A percentile compares a stretch with the other conserved stretches of the same genome.
Conservation (phyloP, 2,888 invertebrate species). For the Boloria selene region DNA sequence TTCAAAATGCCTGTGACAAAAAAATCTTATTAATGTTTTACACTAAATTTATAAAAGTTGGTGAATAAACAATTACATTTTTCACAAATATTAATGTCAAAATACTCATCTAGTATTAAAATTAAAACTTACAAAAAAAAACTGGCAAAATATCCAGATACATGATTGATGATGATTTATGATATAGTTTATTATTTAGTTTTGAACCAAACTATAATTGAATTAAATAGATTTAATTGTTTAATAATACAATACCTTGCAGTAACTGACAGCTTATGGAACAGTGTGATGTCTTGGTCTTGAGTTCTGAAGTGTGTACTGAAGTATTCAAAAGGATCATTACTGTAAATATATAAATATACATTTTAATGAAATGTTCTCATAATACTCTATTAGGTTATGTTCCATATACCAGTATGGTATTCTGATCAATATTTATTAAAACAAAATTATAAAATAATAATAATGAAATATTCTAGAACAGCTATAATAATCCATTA, state of each 20-base stretch:
- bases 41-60: background rate
- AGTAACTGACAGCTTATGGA: slow-evolving; percentile 93
- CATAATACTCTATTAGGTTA: too few relatives aligned
- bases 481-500: background rate
- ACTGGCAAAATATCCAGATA: too few relatives aligned
- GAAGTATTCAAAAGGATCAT: slow-evolving; percentile 92
- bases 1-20: slow-evolving; percentile 89
- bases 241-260: slow-evolving; percentile 82
- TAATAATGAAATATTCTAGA: background rate
- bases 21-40: background rate
- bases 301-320: slow-evolving; percentile 90
- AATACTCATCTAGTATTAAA: too few relatives aligned
- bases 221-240: background rate
- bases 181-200: too few relatives aligned
- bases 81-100: too few relatives aligned
- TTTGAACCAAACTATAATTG: background rate
- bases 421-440: too few relatives aligned
- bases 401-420: too few relatives aligned
- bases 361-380: too few relatives aligned
- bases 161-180: too few relatives aligned
- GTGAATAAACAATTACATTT: too few relatives aligned
- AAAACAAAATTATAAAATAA: background rate
- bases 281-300: slow-evolving; percentile 92
- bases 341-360: slow-evolving; percentile 64
- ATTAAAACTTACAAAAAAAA: too few relatives aligned